Percentiles rank a stretch among this genome's conserved stretches.
Conservation (phyloP, 1,140 invertebrate species). For the Drosophila miranda region DNA sequence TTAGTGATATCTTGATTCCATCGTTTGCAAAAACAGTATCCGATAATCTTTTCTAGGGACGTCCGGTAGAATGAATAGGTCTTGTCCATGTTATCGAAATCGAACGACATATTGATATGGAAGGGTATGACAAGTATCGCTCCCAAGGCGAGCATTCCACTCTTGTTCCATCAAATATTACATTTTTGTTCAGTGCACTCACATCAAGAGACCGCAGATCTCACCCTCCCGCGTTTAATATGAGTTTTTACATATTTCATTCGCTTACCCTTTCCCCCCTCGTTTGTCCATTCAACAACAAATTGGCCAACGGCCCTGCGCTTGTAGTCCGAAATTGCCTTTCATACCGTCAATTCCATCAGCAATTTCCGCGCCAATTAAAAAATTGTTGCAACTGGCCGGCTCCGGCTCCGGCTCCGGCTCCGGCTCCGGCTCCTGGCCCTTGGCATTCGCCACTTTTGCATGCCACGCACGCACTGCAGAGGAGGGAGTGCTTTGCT, state of each 20-base stretch:
- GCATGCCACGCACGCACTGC: conserved; percentile 64
- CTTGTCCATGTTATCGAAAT: too few species aligned
- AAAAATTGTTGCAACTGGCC: conserved; percentile 65
- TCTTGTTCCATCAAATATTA: too few species aligned
- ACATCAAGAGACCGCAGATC: too few species aligned
- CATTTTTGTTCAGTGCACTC: too few species aligned
- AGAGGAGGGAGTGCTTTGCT: too few species aligned
- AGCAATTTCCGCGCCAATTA: conserved; percentile 75
- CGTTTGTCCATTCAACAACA: conserved; percentile 29
- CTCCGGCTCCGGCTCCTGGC: conserved; percentile 14
- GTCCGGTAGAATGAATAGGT: too few species aligned
- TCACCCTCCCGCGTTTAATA: neutral
- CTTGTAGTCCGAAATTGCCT: conserved; percentile 50
- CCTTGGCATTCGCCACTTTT: conserved; percentile 53
- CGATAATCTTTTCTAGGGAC: too few species aligned
- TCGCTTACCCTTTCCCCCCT: neutral
- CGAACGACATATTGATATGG: too few species aligned
- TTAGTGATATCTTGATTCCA: too few species aligned
- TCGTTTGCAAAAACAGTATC: too few species aligned
- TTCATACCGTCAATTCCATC: conserved; percentile 70
- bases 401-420: conserved; percentile 27
- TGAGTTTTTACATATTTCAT: neutral
- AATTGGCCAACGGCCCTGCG: conserved; percentile 43
- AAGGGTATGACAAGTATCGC: too few species aligned
- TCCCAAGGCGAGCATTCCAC: too few species aligned